phyloP scores from a whole-genome alignment of 2,797 vertebrate genomes.

The Arnoldichthys spilopterus region DNA sequence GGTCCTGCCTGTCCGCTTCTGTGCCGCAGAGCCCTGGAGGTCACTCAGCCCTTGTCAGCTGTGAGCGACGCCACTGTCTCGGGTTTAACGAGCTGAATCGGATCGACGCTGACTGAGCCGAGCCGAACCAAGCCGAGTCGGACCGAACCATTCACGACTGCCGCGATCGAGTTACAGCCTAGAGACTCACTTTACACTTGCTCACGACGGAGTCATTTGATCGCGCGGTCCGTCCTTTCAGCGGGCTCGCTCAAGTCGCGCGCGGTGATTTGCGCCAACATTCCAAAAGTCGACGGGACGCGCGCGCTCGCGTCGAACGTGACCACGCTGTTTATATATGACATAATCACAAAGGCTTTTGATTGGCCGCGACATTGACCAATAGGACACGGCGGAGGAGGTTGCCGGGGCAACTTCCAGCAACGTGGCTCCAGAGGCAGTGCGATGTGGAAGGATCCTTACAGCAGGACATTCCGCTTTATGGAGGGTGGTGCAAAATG shows the following conservation, averaged over 20 bases:
- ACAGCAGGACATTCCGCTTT: conserved; percentile 10
- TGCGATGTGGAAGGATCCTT: neutral
- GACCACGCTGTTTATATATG: conserved; percentile 62
- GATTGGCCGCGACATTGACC: conserved; percentile 56
- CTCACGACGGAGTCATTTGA: neutral
- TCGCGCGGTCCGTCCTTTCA: neutral
- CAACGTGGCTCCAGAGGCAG: conserved; percentile 50
- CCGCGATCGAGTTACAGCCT: neutral
- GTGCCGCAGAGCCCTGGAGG: conserved; percentile 65
- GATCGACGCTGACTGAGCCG: too few relatives aligned
- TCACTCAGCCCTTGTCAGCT: conserved; percentile 53
- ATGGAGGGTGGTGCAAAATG: neutral
- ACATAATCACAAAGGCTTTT: conserved; percentile 63
- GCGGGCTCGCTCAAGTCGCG: neutral
- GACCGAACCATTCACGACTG: neutral
- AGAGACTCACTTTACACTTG: neutral
- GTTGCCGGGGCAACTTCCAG: conserved; percentile 70
- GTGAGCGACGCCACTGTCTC: neutral
- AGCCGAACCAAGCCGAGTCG: neutral
- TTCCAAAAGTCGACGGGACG: neutral
- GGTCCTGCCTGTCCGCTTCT: neutral
- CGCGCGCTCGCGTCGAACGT: neutral
- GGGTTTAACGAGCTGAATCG: too few relatives aligned
- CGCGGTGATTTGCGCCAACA: conserved; percentile 21
- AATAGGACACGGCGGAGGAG: conserved; percentile 50